Percentiles rank a stretch among this genome's conserved stretches.
phyloP scores from a whole-genome alignment of 2,113 vertebrate genomes.

The Pampusana beccarii region DNA sequence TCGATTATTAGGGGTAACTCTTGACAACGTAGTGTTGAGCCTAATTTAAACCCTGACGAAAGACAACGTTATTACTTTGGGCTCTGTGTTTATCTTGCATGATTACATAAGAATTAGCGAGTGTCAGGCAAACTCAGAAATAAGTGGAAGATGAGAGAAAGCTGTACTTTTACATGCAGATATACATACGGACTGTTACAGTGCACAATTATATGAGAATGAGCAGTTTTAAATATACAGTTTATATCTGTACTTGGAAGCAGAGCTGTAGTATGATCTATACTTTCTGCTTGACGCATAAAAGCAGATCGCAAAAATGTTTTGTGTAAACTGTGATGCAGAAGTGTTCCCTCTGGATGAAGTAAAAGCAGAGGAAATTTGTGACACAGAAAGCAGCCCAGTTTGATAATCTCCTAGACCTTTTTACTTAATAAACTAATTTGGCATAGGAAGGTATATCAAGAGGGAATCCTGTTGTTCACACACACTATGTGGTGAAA shows the following conservation, averaged over 20 bases:
- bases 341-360: not conserved
- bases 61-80: not conserved
- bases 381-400: not conserved
- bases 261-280: not conserved
- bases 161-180: not conserved
- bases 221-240: not conserved
- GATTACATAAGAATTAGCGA: not conserved
- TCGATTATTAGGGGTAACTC: not conserved
- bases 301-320: not conserved
- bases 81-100: not conserved
- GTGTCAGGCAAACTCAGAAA: not conserved
- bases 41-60: not conserved
- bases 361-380: not conserved
- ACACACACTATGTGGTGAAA: not conserved
- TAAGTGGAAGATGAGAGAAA: not conserved
- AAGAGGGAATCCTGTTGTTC: slow-evolving; percentile 4
- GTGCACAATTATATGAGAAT: not conserved
- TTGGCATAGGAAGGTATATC: not conserved
- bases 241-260: not conserved
- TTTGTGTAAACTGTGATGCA: not conserved
- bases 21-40: not conserved
- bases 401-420: not conserved
- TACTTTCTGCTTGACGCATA: not conserved
- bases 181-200: not conserved
- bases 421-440: not conserved